Conservation (phyloP, 2,797 vertebrate species). For the Steatocranus sp. region DNA sequence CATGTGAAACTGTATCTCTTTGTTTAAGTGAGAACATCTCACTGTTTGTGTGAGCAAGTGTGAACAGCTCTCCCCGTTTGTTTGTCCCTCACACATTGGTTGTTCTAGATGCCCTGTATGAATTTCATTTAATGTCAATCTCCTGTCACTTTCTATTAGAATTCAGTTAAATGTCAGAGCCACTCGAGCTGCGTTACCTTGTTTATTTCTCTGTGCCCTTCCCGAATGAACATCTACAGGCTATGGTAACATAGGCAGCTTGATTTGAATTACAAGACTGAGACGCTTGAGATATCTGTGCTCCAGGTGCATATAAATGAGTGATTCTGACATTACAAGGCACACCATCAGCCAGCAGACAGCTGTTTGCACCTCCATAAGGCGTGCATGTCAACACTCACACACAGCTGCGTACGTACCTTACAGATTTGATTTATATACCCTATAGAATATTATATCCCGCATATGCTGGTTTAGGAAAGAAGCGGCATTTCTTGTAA, state of each 20-base stretch:
- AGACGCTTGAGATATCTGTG: slow-evolving; percentile 77
- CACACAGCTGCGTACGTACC: slow-evolving; percentile 41
- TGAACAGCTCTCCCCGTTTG: slow-evolving; percentile 58
- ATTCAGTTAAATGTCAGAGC: slow-evolving; percentile 80
- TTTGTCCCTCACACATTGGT: slow-evolving; percentile 70
- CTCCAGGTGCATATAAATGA: slow-evolving; percentile 82
- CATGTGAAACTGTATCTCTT: not conserved
- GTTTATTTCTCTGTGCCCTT: slow-evolving; percentile 82
- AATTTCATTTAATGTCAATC: slow-evolving; percentile 84
- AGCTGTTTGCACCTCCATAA: slow-evolving; percentile 71
- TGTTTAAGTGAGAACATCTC: slow-evolving; percentile 39
- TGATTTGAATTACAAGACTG: slow-evolving; percentile 80
- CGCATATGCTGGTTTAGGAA: not conserved
- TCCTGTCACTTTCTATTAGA: slow-evolving; percentile 83
- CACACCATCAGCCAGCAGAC: slow-evolving; percentile 72
- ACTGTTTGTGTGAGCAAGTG: slow-evolving; percentile 52
- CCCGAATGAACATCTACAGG: slow-evolving; percentile 79
- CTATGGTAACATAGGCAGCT: slow-evolving; percentile 71
- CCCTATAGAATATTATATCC: not conserved
- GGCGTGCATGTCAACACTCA: slow-evolving; percentile 25
- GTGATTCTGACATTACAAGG: slow-evolving; percentile 74
- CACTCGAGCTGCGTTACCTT: slow-evolving; percentile 72
- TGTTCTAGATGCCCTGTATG: slow-evolving; percentile 78
- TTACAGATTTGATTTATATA: slow-evolving; percentile 25
- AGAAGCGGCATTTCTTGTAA: not conserved